Conservation (phyloP, 1,140 invertebrate genomes). For the Diachasma alloeum region DNA sequence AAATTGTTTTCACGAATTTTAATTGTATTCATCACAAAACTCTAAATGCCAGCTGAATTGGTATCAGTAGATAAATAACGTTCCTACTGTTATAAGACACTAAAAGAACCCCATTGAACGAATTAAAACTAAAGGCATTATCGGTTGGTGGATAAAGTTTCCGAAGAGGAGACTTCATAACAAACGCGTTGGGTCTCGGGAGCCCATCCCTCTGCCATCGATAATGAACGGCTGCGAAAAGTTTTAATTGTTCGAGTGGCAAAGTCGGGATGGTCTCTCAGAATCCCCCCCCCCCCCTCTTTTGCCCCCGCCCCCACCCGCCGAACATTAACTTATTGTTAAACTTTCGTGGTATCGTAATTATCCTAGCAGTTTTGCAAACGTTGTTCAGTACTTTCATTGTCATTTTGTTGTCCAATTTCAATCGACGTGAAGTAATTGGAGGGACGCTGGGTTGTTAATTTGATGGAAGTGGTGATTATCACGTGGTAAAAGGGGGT, state of each 20-base stretch:
- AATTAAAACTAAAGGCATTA: constrained; percentile 10
- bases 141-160: background rate
- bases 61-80: no score
- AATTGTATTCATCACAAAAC: no score
- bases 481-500: background rate
- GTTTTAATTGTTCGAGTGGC: constrained; percentile 43
- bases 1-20: no score
- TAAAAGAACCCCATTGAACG: background rate
- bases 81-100: background rate
- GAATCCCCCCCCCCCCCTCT: background rate
- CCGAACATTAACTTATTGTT: constrained; percentile 5
- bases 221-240: constrained; percentile 40
- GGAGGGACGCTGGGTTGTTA: background rate
- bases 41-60: no score
- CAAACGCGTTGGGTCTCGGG: background rate
- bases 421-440: background rate
- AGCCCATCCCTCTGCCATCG: background rate
- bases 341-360: constrained; percentile 1
- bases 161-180: background rate
- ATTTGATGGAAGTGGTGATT: background rate
- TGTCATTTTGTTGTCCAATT: background rate
- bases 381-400: background rate
- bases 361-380: background rate
- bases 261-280: constrained; percentile 8
- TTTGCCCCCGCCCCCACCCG: background rate